A percentile compares a stretch with the other conserved stretches of the same genome.
These are phyloP conservation scores for Nipponacmea schrenckii DNA, from an alignment of 2,888 invertebrate genomes.

Conservation along the genomic window DNA sequence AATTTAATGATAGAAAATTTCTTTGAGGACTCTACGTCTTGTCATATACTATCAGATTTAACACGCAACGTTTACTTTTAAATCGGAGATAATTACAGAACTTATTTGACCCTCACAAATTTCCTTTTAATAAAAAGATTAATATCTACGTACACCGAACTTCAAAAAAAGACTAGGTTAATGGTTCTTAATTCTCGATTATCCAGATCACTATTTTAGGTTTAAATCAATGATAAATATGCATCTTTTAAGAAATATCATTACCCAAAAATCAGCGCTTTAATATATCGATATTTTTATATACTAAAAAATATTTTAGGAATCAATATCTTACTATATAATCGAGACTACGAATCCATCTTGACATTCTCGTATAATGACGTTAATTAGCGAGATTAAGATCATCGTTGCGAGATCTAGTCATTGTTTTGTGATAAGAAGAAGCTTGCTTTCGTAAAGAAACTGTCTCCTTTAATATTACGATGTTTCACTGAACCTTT, in stretches of 20 bases:
- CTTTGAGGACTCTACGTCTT: neutral
- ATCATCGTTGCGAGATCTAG: neutral
- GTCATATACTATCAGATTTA: neutral
- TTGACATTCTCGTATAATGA: neutral
- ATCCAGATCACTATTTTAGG: too few species aligned
- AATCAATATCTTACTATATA: too few species aligned
- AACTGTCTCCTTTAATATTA: neutral
- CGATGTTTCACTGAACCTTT: neutral
- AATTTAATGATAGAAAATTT: too few species aligned
- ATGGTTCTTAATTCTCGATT: too few species aligned
- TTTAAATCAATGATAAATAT: too few species aligned
- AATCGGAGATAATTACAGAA: conserved; percentile 2
- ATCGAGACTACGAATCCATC: neutral
- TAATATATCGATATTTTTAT: too few species aligned
- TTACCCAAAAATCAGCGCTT: too few species aligned
- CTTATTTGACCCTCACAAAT: neutral
- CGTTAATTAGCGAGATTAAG: conserved; percentile 3
- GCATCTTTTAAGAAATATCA: too few species aligned
- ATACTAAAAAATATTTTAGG: too few species aligned
- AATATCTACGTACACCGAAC: too few species aligned
- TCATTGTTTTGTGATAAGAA: neutral
- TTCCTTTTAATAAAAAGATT: neutral
- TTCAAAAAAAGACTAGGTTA: too few species aligned
- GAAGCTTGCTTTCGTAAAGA: neutral
- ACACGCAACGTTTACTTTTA: conserved; percentile 1